These are phyloP conservation scores for Ophioninae sp. DNA, from an alignment of 2,888 invertebrate genomes.

Conservation along the genomic window DNA sequence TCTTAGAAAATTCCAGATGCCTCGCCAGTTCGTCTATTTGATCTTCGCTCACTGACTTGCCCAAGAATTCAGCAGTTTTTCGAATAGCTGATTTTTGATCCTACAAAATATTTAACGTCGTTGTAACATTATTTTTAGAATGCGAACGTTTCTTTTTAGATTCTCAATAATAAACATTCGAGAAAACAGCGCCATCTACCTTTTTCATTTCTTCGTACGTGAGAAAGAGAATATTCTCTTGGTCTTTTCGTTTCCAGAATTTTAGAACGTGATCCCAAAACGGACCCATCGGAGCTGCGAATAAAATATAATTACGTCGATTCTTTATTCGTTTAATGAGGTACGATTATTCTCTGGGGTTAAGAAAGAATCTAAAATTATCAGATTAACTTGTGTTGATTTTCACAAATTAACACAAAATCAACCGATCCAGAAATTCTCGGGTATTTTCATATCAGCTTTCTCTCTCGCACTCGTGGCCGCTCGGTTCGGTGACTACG, in stretches of 20 bases:
- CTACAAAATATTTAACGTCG: slow-evolving; percentile 63
- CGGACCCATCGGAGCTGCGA: slow-evolving; percentile 75
- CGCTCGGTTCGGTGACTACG: too few species aligned
- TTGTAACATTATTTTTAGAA: not conserved
- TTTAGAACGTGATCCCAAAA: slow-evolving; percentile 80
- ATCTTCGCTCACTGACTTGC: slow-evolving; percentile 85
- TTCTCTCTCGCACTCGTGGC: too few species aligned
- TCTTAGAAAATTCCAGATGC: slow-evolving; percentile 90
- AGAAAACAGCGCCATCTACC: slow-evolving; percentile 67
- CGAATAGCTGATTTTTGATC: slow-evolving; percentile 86
- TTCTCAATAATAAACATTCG: not conserved
- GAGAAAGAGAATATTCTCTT: slow-evolving; percentile 83
- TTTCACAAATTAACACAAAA: too few species aligned
- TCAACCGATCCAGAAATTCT: too few species aligned
- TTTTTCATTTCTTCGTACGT: slow-evolving; percentile 84
- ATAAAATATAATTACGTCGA: slow-evolving; percentile 83
- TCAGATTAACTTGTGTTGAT: too few species aligned
- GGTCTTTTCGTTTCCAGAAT: slow-evolving; percentile 81
- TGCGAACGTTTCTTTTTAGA: slow-evolving; percentile 4
- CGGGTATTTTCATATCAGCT: too few species aligned
- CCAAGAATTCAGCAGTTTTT: slow-evolving; percentile 88
- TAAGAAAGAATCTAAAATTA: too few species aligned
- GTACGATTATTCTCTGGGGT: too few species aligned
- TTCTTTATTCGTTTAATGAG: slow-evolving; percentile 75
- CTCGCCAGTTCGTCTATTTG: slow-evolving; percentile 86